Percentiles rank a stretch among this genome's conserved stretches.
Evolutionary conservation across 2,888 invertebrate species (phyloP).

Genomic region (Saturnia japonica): DNA sequence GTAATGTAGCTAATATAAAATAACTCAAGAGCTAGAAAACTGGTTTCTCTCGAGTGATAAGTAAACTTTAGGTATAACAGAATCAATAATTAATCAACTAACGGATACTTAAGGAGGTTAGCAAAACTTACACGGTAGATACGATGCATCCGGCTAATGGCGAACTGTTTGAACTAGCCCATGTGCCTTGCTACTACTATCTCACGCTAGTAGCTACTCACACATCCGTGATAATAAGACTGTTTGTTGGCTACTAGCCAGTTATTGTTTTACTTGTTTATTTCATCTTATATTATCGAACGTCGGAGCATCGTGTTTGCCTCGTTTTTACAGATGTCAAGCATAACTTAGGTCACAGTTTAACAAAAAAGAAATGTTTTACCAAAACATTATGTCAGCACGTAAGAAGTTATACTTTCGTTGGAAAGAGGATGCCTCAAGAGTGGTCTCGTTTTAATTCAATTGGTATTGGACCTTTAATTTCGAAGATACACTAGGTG

Average conservation of each 20-base stretch:
- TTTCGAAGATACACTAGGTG: too few species aligned
- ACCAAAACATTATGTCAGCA: too few species aligned
- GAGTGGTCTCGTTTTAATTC: too few species aligned
- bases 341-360: neutral
- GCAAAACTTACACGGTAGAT: neutral
- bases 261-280: neutral
- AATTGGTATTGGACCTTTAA: too few species aligned
- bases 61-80: neutral
- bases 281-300: neutral
- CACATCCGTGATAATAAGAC: neutral
- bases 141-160: neutral
- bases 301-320: neutral
- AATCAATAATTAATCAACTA: neutral
- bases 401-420: too few species aligned
- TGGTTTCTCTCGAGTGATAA: neutral
- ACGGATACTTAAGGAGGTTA: neutral
- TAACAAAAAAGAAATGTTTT: neutral
- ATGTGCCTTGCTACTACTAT: neutral
- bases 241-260: neutral
- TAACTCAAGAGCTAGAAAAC: neutral
- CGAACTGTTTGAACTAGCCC: conserved; percentile 7
- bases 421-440: too few species aligned
- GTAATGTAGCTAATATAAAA: neutral
- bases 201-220: neutral
- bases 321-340: neutral